Base-by-base conservation (phyloP, 2,888 invertebrate genomes). In the Drosophila hamatofila region DNA sequence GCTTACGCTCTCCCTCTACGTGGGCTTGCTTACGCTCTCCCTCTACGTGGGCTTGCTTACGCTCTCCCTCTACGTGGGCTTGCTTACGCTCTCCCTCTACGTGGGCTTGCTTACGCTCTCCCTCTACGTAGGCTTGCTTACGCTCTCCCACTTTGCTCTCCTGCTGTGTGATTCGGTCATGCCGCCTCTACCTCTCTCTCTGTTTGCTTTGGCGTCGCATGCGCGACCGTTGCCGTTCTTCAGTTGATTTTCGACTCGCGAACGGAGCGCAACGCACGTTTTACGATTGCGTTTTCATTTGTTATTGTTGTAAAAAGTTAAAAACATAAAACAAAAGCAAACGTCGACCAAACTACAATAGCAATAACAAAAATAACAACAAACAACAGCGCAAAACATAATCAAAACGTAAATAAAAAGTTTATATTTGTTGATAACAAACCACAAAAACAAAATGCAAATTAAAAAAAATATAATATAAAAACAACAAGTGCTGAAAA, bases 361-460 rank as follows among this genome's bases (percentile, higher is more conserved):
- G 65, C 51, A 41, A 68, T 25, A 52, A 42, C 37, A 33, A 9
- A 37, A 27, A 7, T 58, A 42, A 41, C 37, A 55, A 51, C 61
- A 42, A 66, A 11, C 54, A 18, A 27, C 37, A 59, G 41, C 59
- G 63, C 61, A 52, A 65, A 57, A 70, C 59, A 68, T 74, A 80
- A 86, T 88, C 87, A 72, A 75, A 88, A 81, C 64, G 87, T 86
- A 88, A 88, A 83, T 83, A 74, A 63, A 75, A 62, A 64, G 59
- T 76, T 56, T 60, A 54, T 44, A 37, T 52, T 25, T 52, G 52
- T 69, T 86, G 89, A 86, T 83, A 86, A 80, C 66, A 51, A 49
- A 12, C 18, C 18, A n/a, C n/a, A 30, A 30, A 27, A 27, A 27
- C 4, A 30, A 30, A 30, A n/a, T n/a, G n/a, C n/a, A 9, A 7